Conservation (phyloP, 2,797 vertebrate species). For the Pitangus sulphuratus region DNA sequence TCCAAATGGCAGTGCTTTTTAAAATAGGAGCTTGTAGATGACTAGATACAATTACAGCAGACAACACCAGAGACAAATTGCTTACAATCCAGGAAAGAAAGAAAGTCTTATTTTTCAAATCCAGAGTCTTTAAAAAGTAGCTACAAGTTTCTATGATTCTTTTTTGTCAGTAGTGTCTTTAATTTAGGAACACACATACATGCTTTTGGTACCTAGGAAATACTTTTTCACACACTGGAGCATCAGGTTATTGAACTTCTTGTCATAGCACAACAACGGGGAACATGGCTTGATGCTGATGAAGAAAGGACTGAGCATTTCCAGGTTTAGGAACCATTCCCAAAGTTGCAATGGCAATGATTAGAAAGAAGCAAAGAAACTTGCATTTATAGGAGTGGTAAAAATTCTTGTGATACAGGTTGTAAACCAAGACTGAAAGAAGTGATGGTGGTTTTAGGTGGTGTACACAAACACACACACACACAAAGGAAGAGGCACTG, state of each 20-base stretch:
- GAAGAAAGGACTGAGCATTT: neutral
- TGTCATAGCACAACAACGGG: neutral
- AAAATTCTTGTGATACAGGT: neutral
- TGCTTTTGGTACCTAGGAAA: neutral
- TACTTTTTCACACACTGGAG: neutral
- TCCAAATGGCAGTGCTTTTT: neutral
- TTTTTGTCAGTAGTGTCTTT: neutral
- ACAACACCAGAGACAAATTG: neutral
- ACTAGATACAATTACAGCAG: neutral
- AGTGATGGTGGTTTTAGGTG: rapidly evolving
- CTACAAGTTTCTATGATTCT: neutral
- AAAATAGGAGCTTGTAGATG: neutral
- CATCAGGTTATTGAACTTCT: neutral
- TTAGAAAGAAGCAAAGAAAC: neutral
- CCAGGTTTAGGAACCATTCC: neutral
- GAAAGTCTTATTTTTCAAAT: neutral
- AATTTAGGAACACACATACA: neutral
- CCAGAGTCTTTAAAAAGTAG: neutral
- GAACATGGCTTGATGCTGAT: neutral
- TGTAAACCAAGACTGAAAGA: neutral
- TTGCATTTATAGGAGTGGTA: neutral
- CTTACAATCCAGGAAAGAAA: neutral
- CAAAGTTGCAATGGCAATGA: neutral
- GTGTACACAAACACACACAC: rapidly evolving
- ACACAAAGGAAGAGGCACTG: neutral